Base-by-base conservation (phyloP, 2,888 invertebrate genomes). In the Epiperipatus broadwayi region DNA sequence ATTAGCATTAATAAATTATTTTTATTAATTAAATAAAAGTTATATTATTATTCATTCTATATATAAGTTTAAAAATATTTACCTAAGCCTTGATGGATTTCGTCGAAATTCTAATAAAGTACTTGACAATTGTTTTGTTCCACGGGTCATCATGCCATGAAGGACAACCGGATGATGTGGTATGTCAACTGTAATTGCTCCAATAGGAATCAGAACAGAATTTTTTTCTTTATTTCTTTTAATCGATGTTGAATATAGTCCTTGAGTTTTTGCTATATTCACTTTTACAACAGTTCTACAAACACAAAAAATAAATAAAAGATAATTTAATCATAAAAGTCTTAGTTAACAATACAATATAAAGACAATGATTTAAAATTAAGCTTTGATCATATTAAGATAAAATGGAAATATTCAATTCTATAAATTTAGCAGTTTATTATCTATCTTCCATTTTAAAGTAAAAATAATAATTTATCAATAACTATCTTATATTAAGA, bases 111-210 rank as follows among this genome's bases (percentile, higher is more conserved):
- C 79, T 66, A 89, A 89, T 38, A 93, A 62, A 0, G 91, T 93
- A 10, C 79, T 79, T 5, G 87, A 87, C 30, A 93, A 65, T 53
- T 91, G 84, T 47, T 85, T 77, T 44, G 85, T 84, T 45, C 87
- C 84, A 48, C 93, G 69, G 0, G 85, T 85, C 73, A 97, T 89
- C 78, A 97, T 93, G 36, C 91, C 93, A 61, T 97, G 95, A 48
- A 97, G 64, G 5, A 84, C 89, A 1, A 93, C 89, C 0, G 95
- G 95, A 64, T 95, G 93, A 61, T 95, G 93, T 3, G 97, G 95
- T 53, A 97, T 85, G 59, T 93, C 91, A 39, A 93, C 77, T 45
- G 80, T 74, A 1, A 93, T 77, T 10, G 78, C 77, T 1, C 91
- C 93, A 39, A 93, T 72, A 5, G 80, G 81, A 5, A 85, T 62